Percentiles rank a stretch among this genome's conserved stretches.
phyloP scores from a whole-genome alignment of 2,888 invertebrate species.

The Selenia dentaria region DNA sequence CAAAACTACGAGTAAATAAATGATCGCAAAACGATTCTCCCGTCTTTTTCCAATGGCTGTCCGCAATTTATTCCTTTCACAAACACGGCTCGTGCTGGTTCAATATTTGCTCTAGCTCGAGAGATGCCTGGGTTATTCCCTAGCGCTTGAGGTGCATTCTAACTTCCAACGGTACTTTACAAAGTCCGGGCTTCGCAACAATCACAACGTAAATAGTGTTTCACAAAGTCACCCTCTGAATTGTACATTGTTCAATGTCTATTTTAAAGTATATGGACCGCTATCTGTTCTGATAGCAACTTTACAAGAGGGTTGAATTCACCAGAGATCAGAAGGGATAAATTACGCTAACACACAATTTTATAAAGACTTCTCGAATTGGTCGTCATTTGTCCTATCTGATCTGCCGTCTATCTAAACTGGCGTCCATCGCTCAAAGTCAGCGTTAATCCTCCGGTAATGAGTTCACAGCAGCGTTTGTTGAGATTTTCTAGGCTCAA shows the following conservation, averaged over 20 bases:
- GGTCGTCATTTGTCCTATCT: constrained; percentile 60
- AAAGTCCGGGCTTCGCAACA: constrained; percentile 6
- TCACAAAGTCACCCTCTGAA: not conserved
- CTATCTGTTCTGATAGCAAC: too few species aligned
- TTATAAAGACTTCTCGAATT: constrained; percentile 48
- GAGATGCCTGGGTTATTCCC: constrained; percentile 64
- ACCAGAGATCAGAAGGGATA: too few species aligned
- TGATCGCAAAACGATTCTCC: constrained; percentile 10
- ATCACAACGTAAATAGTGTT: not conserved
- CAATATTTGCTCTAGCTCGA: constrained; percentile 76
- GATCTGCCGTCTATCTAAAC: constrained; percentile 48
- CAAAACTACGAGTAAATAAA: too few species aligned
- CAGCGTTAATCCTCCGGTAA: constrained; percentile 73
- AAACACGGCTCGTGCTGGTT: constrained; percentile 72
- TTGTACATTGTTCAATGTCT: too few species aligned
- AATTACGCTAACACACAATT: too few species aligned
- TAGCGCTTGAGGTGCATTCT: constrained; percentile 55
- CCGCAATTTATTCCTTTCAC: constrained; percentile 78
- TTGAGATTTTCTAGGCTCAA: constrained; percentile 53
- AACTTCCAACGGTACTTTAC: constrained; percentile 47
- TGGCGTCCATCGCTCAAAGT: constrained; percentile 74
- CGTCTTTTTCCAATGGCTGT: constrained; percentile 38
- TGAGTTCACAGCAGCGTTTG: constrained; percentile 76
- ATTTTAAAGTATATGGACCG: too few species aligned
- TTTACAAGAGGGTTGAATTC: too few species aligned